Evolutionary conservation across 2,113 vertebrate species (phyloP).

Genomic region (Sturnira hondurensis): DNA sequence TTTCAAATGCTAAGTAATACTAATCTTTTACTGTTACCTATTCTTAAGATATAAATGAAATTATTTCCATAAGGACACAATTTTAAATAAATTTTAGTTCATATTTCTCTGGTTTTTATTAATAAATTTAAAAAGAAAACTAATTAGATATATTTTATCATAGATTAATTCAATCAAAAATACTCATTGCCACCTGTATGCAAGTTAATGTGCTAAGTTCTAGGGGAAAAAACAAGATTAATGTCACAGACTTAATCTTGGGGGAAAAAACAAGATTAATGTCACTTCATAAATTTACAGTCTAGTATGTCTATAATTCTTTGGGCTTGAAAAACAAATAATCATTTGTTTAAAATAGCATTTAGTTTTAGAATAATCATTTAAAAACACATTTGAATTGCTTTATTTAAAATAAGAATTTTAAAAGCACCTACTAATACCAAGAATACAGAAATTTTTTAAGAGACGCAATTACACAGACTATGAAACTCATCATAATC

Average conservation of each 20-base stretch:
- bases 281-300: neutral
- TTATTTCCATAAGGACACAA: slow-evolving; percentile 24
- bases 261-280: neutral
- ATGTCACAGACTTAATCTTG: neutral
- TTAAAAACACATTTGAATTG: neutral
- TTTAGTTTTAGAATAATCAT: neutral
- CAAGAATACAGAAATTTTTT: neutral
- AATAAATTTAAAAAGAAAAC: slow-evolving; percentile 27
- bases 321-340: neutral
- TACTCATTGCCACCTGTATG: neutral
- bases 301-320: neutral
- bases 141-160: neutral
- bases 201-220: neutral
- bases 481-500: neutral
- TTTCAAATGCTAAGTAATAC: neutral
- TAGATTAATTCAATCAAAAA: slow-evolving; percentile 35
- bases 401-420: neutral
- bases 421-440: neutral
- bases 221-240: neutral
- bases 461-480: neutral
- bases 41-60: slow-evolving; percentile 2
- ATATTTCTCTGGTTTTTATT: neutral
- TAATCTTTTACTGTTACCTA: neutral
- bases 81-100: slow-evolving; percentile 18
- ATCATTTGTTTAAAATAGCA: no score